These are phyloP conservation scores for Menura novaehollandiae DNA, from an alignment of 2,113 vertebrate genomes.

Conservation along the genomic window DNA sequence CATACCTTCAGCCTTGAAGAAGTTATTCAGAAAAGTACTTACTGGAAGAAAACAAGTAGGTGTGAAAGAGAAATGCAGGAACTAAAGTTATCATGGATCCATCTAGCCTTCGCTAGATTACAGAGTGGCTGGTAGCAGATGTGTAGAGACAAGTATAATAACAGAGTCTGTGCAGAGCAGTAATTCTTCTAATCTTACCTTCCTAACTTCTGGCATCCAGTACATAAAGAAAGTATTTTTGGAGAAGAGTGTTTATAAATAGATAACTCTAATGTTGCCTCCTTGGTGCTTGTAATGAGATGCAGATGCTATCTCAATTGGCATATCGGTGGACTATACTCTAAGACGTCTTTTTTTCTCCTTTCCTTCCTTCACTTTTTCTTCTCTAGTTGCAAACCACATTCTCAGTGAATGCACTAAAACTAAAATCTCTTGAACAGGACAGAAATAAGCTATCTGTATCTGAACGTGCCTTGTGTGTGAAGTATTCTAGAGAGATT, in stretches of 20 bases:
- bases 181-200: constrained; percentile 34
- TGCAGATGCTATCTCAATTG: neutral
- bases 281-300: neutral
- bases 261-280: neutral
- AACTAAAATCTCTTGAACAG: neutral
- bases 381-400: neutral
- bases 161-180: constrained; percentile 38
- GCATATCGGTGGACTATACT: neutral
- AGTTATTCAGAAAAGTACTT: neutral
- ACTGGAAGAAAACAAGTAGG: neutral
- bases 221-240: neutral
- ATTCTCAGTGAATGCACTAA: neutral
- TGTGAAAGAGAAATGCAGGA: constrained; percentile 28
- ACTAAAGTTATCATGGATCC: constrained; percentile 19
- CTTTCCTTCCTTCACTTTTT: neutral
- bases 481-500: neutral
- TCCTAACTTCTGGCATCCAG: neutral
- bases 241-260: constrained; percentile 4
- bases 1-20: neutral
- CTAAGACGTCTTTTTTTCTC: neutral
- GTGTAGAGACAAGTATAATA: constrained; percentile 45
- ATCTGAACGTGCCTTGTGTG: neutral
- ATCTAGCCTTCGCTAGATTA: constrained; percentile 44
- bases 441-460: neutral
- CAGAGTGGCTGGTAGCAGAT: constrained; percentile 35